Evolutionary conservation across 2,888 invertebrate species (phyloP).

Genomic region (Allygus modestus): DNA sequence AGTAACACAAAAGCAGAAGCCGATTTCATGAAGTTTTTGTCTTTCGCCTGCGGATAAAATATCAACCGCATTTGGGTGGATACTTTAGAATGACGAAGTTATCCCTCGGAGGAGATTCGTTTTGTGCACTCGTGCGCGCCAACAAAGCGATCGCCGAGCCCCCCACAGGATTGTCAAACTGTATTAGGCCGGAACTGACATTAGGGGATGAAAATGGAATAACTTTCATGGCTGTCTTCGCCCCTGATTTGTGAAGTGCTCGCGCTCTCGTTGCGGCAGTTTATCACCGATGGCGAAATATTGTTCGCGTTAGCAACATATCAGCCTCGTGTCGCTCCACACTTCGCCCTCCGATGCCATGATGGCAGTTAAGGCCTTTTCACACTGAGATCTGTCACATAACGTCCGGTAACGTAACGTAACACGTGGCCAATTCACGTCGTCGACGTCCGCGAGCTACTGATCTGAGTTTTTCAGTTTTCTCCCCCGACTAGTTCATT

Average conservation of each 20-base stretch:
- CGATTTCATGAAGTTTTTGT: no score
- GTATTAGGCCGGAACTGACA: slow-evolving; percentile 56
- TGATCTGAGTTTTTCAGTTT: no score
- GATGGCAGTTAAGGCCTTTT: no score
- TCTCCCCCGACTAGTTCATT: no score
- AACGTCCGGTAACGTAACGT: no score
- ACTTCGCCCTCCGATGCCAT: no score
- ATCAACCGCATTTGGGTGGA: background rate
- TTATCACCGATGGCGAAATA: slow-evolving; percentile 42
- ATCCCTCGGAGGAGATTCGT: slow-evolving; percentile 41
- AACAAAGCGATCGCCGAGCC: slow-evolving; percentile 19
- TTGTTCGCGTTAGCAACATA: background rate
- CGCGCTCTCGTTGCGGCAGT: background rate
- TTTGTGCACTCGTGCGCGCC: slow-evolving; percentile 46
- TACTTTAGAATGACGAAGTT: slow-evolving; percentile 1
- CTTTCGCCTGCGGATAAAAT: background rate
- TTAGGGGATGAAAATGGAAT: slow-evolving; percentile 58
- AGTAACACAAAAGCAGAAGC: no score
- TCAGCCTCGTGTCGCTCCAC: background rate
- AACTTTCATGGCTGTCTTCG: slow-evolving; percentile 58
- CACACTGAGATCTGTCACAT: no score
- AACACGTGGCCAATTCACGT: no score
- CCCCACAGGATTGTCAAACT: slow-evolving; percentile 43
- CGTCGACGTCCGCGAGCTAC: no score
- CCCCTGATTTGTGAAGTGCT: slow-evolving; percentile 52